Evolutionary conservation across 2,797 vertebrate genomes (phyloP).

Genomic region (Lutjanus argentimaculatus): DNA sequence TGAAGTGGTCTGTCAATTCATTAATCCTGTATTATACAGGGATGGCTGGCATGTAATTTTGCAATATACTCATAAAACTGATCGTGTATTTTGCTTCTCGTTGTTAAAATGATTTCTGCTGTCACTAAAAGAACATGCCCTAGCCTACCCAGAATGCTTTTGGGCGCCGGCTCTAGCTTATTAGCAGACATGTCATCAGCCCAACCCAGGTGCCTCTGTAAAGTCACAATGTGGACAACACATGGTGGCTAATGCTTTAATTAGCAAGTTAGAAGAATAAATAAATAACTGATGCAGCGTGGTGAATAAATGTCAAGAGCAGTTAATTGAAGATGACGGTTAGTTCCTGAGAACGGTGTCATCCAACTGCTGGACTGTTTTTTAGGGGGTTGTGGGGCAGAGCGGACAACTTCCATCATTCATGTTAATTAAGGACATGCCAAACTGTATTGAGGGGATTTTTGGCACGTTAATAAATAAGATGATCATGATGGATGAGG

Average conservation of each 20-base stretch:
- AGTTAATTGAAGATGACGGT: conserved; percentile 80
- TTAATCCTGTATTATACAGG: neutral
- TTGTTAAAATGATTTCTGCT: neutral
- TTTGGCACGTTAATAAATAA: conserved; percentile 84
- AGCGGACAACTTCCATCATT: conserved; percentile 78
- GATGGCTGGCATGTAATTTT: neutral
- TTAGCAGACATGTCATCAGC: conserved; percentile 51
- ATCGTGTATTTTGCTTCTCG: neutral
- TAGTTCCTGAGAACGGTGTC: conserved; percentile 64
- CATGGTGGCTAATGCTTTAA: conserved; percentile 72
- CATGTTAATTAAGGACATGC: conserved; percentile 87
- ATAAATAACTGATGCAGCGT: conserved; percentile 66
- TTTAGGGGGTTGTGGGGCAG: conserved; percentile 38
- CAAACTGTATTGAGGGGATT: conserved; percentile 82
- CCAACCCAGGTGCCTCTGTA: conserved; percentile 47
- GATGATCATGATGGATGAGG: conserved; percentile 85
- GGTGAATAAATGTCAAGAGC: conserved; percentile 57
- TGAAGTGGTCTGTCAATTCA: too few species aligned
- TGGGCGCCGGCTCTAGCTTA: conserved; percentile 11
- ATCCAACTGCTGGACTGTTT: conserved; percentile 58
- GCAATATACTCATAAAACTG: neutral
- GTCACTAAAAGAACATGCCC: neutral
- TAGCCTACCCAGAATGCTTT: conserved; percentile 24
- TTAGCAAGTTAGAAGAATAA: conserved; percentile 71
- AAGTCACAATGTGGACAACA: conserved; percentile 62